Evolutionary conservation across 2,888 invertebrate genomes (phyloP).

Genomic region (Acanthoscelides obtectus): DNA sequence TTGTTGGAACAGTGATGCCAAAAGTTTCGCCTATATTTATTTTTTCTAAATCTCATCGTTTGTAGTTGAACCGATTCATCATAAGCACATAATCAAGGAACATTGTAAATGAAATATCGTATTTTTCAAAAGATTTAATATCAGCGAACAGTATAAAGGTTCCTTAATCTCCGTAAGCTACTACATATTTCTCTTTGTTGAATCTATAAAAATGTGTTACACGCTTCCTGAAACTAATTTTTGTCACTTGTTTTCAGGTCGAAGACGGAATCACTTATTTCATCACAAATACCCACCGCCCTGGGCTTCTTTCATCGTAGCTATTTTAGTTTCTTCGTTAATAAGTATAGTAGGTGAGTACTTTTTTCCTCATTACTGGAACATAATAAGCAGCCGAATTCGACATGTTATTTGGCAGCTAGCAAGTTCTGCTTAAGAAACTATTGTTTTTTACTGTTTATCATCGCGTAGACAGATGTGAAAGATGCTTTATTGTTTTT

Average conservation of each 20-base stretch:
- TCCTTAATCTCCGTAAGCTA: not conserved
- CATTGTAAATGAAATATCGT: too few relatives aligned
- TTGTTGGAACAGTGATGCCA: too few relatives aligned
- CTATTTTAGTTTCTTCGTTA: constrained; percentile 46
- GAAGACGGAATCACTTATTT: constrained; percentile 44
- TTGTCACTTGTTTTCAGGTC: constrained; percentile 38
- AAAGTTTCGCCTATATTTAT: too few relatives aligned
- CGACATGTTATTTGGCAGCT: too few relatives aligned
- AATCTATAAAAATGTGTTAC: not conserved
- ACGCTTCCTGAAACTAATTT: not conserved
- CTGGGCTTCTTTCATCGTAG: constrained; percentile 45
- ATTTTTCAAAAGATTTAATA: not conserved
- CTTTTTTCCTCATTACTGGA: not conserved
- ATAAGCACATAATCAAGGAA: too few relatives aligned
- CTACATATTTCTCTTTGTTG: not conserved
- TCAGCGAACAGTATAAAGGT: not conserved
- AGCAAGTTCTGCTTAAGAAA: too few relatives aligned
- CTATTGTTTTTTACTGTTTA: too few relatives aligned
- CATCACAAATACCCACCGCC: constrained; percentile 44
- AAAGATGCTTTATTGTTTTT: too few relatives aligned
- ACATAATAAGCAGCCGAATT: too few relatives aligned
- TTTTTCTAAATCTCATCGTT: too few relatives aligned
- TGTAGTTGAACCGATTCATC: too few relatives aligned
- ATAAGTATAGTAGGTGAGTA: constrained; percentile 48
- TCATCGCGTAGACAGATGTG: too few relatives aligned